Evolutionary conservation across 2,797 vertebrate genomes (phyloP).

Genomic region (Onychomys arenicola): DNA sequence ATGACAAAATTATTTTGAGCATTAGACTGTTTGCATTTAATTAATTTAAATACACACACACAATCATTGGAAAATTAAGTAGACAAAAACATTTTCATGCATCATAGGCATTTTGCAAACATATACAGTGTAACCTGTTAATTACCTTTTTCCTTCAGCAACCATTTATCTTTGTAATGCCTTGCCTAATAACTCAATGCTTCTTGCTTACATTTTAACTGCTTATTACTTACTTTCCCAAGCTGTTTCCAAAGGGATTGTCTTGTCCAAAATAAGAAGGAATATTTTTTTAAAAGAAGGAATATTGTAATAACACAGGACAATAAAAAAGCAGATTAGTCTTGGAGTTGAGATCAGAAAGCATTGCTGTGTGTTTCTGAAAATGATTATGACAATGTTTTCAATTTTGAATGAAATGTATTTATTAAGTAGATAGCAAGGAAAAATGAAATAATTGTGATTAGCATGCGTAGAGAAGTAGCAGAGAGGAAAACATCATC

Average conservation of each 20-base stretch:
- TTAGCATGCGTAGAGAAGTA: not conserved
- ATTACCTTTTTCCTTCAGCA: slow-evolving; percentile 80
- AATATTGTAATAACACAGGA: slow-evolving; percentile 21
- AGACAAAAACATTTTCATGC: slow-evolving; percentile 82
- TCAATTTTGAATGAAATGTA: not conserved
- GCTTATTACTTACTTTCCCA: slow-evolving; percentile 61
- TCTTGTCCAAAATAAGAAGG: slow-evolving; percentile 28
- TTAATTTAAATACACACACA: slow-evolving; percentile 78
- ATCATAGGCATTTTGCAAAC: slow-evolving; percentile 76
- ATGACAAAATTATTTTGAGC: slow-evolving; percentile 63
- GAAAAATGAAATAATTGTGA: not conserved
- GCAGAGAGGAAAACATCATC: not conserved
- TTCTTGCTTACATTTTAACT: slow-evolving; percentile 75
- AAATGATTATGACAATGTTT: not conserved
- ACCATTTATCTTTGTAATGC: slow-evolving; percentile 75
- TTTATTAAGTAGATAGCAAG: not conserved
- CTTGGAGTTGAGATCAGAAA: slow-evolving; percentile 24
- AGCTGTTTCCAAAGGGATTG: slow-evolving; percentile 56
- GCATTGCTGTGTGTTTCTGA: not conserved
- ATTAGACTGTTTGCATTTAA: slow-evolving; percentile 69
- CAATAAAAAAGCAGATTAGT: not conserved
- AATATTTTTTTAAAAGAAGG: slow-evolving; percentile 39
- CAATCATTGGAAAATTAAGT: slow-evolving; percentile 76
- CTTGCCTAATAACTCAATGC: slow-evolving; percentile 69
- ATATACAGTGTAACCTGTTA: slow-evolving; percentile 80